Evolutionary conservation across 2,888 invertebrate species (phyloP).

Genomic region (Diplolepis rosae): DNA sequence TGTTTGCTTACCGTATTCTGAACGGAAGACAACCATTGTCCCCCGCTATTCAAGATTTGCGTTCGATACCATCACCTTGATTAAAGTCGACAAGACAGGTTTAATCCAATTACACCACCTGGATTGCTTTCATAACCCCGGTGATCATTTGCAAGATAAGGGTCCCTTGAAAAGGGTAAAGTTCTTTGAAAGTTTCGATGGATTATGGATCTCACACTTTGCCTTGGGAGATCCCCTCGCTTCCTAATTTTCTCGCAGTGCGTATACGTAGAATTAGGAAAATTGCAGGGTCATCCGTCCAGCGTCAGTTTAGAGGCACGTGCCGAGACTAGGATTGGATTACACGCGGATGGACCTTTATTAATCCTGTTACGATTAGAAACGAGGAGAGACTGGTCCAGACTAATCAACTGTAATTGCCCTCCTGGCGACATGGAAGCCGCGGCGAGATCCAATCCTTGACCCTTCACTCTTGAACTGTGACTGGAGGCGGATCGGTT

Average conservation of each 20-base stretch:
- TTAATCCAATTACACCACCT: slow-evolving; percentile 53
- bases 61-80: slow-evolving; percentile 46
- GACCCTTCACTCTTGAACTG: slow-evolving; percentile 8
- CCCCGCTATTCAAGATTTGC: slow-evolving; percentile 25
- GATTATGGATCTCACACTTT: slow-evolving; percentile 24
- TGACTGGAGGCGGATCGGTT: not conserved
- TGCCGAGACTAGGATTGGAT: slow-evolving; percentile 48
- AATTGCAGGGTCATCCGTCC: not conserved
- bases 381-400: slow-evolving; percentile 46
- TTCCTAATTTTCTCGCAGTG: slow-evolving; percentile 8
- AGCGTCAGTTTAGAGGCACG: slow-evolving; percentile 44
- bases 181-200: slow-evolving; percentile 29
- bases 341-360: slow-evolving; percentile 58
- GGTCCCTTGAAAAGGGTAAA: slow-evolving; percentile 28
- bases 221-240: slow-evolving; percentile 1
- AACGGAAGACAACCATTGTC: slow-evolving; percentile 29
- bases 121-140: slow-evolving; percentile 20
- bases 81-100: slow-evolving; percentile 51
- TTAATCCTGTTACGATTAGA: slow-evolving; percentile 60
- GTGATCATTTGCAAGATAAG: slow-evolving; percentile 13
- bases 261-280: slow-evolving; percentile 13
- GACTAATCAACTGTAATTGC: slow-evolving; percentile 61
- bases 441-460: slow-evolving; percentile 4
- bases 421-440: slow-evolving; percentile 31
- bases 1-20: slow-evolving; percentile 25